phyloP scores from a whole-genome alignment of 2,888 invertebrate genomes.

The Oithona nana region DNA sequence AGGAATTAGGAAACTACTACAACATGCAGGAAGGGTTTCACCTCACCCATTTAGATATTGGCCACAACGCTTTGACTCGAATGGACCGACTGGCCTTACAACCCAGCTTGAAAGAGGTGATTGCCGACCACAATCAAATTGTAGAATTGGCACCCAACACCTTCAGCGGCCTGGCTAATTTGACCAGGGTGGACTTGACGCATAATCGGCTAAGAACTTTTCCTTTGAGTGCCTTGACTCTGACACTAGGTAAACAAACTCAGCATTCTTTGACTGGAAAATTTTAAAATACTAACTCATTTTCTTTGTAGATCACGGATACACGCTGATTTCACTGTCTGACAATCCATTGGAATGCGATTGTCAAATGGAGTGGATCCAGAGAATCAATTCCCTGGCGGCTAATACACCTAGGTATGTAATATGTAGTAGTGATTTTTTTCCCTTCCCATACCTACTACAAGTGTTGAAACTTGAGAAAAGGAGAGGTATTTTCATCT shows the following conservation, averaged over 20 bases:
- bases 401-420: constrained; percentile 27
- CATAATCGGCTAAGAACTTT: constrained; percentile 63
- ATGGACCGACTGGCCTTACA: constrained; percentile 31
- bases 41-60: constrained; percentile 57
- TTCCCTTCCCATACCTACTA: no score
- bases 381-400: constrained; percentile 57
- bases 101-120: constrained; percentile 1
- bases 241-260: background rate
- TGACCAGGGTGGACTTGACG: constrained; percentile 39
- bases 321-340: constrained; percentile 62
- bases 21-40: constrained; percentile 45
- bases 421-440: no score
- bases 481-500: no score
- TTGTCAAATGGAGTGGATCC: constrained; percentile 75
- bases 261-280: background rate
- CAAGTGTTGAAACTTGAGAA: no score
- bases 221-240: constrained; percentile 57
- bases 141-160: constrained; percentile 31
- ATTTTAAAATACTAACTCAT: no score
- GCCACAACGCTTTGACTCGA: constrained; percentile 56
- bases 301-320: constrained; percentile 35
- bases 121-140: constrained; percentile 40
- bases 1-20: constrained; percentile 61
- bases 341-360: constrained; percentile 69
- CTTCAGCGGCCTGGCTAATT: constrained; percentile 24